Base-by-base conservation (phyloP, 2,797 vertebrate genomes). In the Diglossa cyanea region DNA sequence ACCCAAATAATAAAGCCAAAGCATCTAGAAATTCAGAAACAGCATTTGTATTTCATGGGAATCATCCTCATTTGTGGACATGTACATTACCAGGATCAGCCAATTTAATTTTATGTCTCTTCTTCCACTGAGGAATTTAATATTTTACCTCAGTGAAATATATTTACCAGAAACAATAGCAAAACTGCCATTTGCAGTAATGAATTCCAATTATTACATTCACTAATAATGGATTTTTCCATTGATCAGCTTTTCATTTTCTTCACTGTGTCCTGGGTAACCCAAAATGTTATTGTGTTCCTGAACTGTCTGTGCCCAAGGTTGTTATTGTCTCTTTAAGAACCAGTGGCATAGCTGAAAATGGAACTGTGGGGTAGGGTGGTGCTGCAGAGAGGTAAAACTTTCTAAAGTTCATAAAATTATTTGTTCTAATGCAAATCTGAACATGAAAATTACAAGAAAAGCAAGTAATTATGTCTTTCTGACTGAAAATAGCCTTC, bases 401-500 rank as follows among this genome's bases (percentile, higher is more conserved):
- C 18, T 62, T 70, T 3, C 11, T 8, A 40, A 47, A 47, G 11
- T 40, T 54, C 35, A 40, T 40, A 2, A 47, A 35, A 47, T 61
- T 30, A 47, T 40, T 21, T 62, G 17, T 40, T 77, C 28, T 26
- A 33, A 13, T n/a, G 7, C 47, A 94, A 76, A 88, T 60, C 11
- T 55, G 21, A 80, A 31, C 47, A 86, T 25, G 20, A 73, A 90
- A 78, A 19, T 67, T 33, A 70, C 13, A 82, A 71, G 55, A 54
- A 88, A 72, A 62, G 3, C 21, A 88, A 92, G 72, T 80, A 84
- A 73, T 60, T 91, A 54, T 86, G 15, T 26, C 50, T 95, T 86
- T 13, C 10, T 62, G 21, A 54, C 13, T 45, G 20, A 85, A 66
- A 93, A 87, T 6, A 86, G 8, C 5, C 42, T 75, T 70, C 82